Percentiles rank a stretch among this genome's conserved stretches.
phyloP scores from a whole-genome alignment of 2,888 invertebrate genomes.

The Saturnia japonica region DNA sequence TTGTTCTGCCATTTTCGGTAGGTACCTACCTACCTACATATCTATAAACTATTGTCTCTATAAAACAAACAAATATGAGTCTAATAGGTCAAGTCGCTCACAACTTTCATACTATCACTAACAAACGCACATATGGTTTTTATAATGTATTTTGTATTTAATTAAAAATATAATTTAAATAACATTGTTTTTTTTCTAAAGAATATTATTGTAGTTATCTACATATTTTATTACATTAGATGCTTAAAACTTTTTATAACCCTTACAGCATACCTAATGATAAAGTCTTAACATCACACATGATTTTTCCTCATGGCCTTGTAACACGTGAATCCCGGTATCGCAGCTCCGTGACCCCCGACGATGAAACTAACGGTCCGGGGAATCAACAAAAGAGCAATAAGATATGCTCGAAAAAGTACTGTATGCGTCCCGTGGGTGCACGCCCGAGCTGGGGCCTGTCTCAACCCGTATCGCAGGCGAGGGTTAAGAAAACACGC shows the following conservation, averaged over 20 bases:
- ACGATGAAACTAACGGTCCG: constrained; percentile 81
- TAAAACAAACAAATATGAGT: no score
- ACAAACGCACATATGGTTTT: no score
- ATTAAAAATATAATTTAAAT: background rate
- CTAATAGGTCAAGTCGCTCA: no score
- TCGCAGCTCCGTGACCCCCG: constrained; percentile 56
- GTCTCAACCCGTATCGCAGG: constrained; percentile 48
- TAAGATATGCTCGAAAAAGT: constrained; percentile 83
- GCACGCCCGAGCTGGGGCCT: constrained; percentile 47
- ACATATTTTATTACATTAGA: background rate
- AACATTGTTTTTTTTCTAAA: background rate
- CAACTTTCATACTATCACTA: no score
- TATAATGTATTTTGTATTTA: no score
- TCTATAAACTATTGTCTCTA: no score
- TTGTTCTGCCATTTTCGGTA: no score
- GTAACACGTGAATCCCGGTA: constrained; percentile 38
- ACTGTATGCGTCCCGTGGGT: constrained; percentile 73
- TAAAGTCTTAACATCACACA: constrained; percentile 10
- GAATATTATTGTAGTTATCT: constrained; percentile 1
- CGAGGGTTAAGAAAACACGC: constrained; percentile 51
- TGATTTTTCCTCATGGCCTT: constrained; percentile 22
- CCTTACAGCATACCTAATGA: background rate
- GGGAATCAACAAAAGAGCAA: constrained; percentile 81
- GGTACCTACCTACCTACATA: no score
- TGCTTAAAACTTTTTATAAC: background rate